phyloP scores from a whole-genome alignment of 2,888 invertebrate species.

The Eristalis arbustorum region DNA sequence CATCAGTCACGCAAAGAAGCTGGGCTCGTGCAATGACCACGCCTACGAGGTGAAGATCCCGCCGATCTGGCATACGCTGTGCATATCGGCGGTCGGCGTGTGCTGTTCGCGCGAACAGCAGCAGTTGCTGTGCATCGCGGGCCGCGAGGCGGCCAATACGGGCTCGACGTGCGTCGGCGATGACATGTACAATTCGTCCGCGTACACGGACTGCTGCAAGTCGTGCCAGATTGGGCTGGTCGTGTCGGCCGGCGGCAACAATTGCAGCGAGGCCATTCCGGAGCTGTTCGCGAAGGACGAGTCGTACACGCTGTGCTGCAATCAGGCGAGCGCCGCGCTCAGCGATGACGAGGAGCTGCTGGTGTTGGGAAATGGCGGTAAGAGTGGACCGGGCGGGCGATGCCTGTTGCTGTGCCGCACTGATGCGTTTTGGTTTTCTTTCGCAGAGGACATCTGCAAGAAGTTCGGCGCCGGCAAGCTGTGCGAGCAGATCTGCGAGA shows the following conservation, averaged over 20 bases:
- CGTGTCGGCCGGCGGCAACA: slow-evolving; percentile 81
- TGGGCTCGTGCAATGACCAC: slow-evolving; percentile 80
- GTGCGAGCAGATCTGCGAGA: slow-evolving; percentile 83
- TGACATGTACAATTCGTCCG: slow-evolving; percentile 72
- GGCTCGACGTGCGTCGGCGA: slow-evolving; percentile 75
- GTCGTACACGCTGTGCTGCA: slow-evolving; percentile 84
- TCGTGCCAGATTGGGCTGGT: slow-evolving; percentile 85
- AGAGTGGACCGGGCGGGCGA: too few relatives aligned
- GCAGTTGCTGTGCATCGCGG: slow-evolving; percentile 76
- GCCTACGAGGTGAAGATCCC: slow-evolving; percentile 82
- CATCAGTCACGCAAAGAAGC: slow-evolving; percentile 81
- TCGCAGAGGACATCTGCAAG: slow-evolving; percentile 82
- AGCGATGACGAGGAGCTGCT: slow-evolving; percentile 40
- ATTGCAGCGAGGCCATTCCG: slow-evolving; percentile 82
- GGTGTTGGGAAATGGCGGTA: slow-evolving; percentile 56
- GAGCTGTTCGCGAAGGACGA: slow-evolving; percentile 80
- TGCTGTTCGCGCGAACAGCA: slow-evolving; percentile 83
- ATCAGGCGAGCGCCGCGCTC: slow-evolving; percentile 23
- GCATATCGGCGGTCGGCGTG: slow-evolving; percentile 84
- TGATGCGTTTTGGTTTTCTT: too few relatives aligned
- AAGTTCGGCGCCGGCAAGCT: slow-evolving; percentile 80
- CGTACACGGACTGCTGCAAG: slow-evolving; percentile 83
- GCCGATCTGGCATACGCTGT: slow-evolving; percentile 83
- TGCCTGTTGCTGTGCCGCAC: too few relatives aligned
- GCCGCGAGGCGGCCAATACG: slow-evolving; percentile 75